phyloP scores from a whole-genome alignment of 2,888 invertebrate species.

The Epirrita christyi region DNA sequence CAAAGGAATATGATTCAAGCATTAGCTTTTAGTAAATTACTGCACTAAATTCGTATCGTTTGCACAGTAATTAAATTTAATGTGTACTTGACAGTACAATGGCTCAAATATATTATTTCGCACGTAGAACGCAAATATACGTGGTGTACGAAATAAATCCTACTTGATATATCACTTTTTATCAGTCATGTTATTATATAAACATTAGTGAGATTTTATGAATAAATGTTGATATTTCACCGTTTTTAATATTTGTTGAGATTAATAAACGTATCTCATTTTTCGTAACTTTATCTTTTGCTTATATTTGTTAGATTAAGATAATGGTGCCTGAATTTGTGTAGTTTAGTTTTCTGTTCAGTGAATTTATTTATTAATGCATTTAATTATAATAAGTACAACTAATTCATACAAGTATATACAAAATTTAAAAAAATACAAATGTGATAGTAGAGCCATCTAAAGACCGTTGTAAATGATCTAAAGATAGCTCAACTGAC shows the following conservation, averaged over 20 bases:
- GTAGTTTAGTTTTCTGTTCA: constrained; percentile 42
- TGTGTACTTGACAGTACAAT: constrained; percentile 13
- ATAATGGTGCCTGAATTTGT: constrained; percentile 71
- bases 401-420: too few relatives aligned
- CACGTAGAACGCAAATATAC: constrained; percentile 20
- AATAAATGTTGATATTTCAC: constrained; percentile 38
- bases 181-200: constrained; percentile 39
- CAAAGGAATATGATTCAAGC: too few relatives aligned
- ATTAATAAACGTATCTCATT: constrained; percentile 21
- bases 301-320: constrained; percentile 61
- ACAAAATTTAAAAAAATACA: too few relatives aligned
- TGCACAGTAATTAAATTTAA: constrained; percentile 16
- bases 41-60: constrained; percentile 17
- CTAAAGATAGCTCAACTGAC: too few relatives aligned
- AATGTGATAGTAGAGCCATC: too few relatives aligned
- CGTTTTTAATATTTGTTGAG: constrained; percentile 41
- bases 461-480: too few relatives aligned
- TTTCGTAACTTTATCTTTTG: constrained; percentile 4
- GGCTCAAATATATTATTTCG: constrained; percentile 32
- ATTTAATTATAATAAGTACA: constrained; percentile 18
- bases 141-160: constrained; percentile 16
- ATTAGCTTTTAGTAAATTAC: not conserved
- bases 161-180: constrained; percentile 19
- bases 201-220: constrained; percentile 48
- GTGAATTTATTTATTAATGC: constrained; percentile 14